Conservation (phyloP, 2,888 invertebrate species). For the Nomada lathburiana region DNA sequence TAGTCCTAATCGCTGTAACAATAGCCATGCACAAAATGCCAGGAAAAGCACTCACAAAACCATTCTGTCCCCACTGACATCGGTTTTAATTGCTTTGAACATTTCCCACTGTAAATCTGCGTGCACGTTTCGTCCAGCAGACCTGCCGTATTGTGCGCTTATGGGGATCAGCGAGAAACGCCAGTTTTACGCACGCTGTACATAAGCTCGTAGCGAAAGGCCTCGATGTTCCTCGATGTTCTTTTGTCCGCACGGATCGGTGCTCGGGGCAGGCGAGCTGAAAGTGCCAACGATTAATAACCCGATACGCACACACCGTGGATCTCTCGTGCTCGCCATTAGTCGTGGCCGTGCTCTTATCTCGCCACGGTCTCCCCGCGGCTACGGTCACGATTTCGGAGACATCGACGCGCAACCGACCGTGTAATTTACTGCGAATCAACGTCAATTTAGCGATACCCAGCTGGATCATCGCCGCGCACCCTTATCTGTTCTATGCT, state of each 20-base stretch:
- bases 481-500: slow-evolving; percentile 25
- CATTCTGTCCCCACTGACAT: too few species aligned
- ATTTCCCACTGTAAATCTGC: too few species aligned
- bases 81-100: too few species aligned
- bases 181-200: background rate
- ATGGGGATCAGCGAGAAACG: too few species aligned
- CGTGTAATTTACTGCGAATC: slow-evolving; percentile 60
- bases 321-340: slow-evolving; percentile 53
- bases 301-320: slow-evolving; percentile 30
- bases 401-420: slow-evolving; percentile 44
- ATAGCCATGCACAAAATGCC: too few species aligned
- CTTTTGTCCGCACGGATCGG: slow-evolving; percentile 42
- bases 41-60: too few species aligned
- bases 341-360: slow-evolving; percentile 46
- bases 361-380: slow-evolving; percentile 38
- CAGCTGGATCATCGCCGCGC: slow-evolving; percentile 34
- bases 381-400: slow-evolving; percentile 58
- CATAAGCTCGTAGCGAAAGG: background rate
- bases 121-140: too few species aligned
- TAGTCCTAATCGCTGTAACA: too few species aligned
- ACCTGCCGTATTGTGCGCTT: too few species aligned
- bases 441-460: slow-evolving; percentile 51
- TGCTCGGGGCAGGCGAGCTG: slow-evolving; percentile 34
- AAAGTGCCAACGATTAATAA: slow-evolving; percentile 56
- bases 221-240: slow-evolving; percentile 16